A percentile compares a stretch with the other conserved stretches of the same genome.
phyloP scores from a whole-genome alignment of 2,797 vertebrate species.

The Eleutherodactylus coqui region DNA sequence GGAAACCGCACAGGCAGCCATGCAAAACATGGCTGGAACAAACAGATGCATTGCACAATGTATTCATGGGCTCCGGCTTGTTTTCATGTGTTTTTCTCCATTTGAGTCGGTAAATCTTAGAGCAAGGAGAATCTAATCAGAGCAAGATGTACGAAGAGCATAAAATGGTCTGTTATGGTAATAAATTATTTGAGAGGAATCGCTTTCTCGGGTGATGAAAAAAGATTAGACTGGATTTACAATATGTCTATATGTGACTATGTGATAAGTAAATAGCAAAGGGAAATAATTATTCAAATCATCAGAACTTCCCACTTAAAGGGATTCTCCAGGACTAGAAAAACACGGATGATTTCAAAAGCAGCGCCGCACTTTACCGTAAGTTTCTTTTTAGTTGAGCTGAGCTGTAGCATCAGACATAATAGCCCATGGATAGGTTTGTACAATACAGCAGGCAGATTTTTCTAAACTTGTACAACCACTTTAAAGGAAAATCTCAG shows the following conservation, averaged over 20 bases:
- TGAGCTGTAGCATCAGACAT: background rate
- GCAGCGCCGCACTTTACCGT: background rate
- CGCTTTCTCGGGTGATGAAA: constrained; percentile 4
- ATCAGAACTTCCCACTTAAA: background rate
- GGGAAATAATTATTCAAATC: background rate
- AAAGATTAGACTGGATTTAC: constrained; percentile 26
- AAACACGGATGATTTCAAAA: background rate
- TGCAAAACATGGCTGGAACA: constrained; percentile 59
- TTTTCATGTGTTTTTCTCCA: constrained; percentile 49
- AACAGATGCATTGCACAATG: constrained; percentile 55
- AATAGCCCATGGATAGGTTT: background rate
- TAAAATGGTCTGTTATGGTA: background rate
- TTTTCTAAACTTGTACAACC: too few relatives aligned
- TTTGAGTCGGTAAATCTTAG: constrained; percentile 47
- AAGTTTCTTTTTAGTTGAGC: background rate
- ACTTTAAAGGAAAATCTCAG: too few relatives aligned
- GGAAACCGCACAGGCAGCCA: constrained; percentile 56
- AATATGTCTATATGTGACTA: constrained; percentile 23
- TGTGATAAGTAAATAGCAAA: background rate
- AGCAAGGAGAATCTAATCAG: constrained; percentile 15
- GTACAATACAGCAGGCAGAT: background rate
- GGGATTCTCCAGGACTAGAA: background rate
- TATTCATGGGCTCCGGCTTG: constrained; percentile 54
- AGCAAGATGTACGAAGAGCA: constrained; percentile 30
- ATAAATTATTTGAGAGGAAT: background rate